A percentile compares a stretch with the other conserved stretches of the same genome.
Conservation (phyloP, 2,888 invertebrate genomes). For the Dysmachus trigonus region DNA sequence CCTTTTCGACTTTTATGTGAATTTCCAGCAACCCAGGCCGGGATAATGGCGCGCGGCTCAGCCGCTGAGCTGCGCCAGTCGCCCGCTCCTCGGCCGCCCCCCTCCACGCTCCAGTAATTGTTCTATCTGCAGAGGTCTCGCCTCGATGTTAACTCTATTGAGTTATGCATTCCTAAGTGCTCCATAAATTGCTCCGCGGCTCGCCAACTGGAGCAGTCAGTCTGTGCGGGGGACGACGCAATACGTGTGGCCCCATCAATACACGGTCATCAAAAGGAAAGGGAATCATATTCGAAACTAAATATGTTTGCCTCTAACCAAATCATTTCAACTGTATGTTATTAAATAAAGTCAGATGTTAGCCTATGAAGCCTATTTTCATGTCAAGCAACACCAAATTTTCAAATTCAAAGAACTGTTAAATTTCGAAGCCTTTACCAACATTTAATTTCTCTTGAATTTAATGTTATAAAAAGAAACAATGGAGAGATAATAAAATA, state of each 20-base stretch:
- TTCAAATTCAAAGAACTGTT: too few species aligned
- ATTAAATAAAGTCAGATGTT: too few species aligned
- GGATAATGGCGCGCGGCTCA: slow-evolving; percentile 18
- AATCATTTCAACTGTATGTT: not conserved
- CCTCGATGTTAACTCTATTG: slow-evolving; percentile 37
- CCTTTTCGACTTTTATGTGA: slow-evolving; percentile 41
- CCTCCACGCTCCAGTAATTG: not conserved
- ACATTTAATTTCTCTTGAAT: too few species aligned
- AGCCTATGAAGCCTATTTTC: too few species aligned
- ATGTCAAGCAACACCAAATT: too few species aligned
- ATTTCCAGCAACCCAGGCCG: not conserved
- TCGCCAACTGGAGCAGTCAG: not conserved
- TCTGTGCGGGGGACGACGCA: not conserved
- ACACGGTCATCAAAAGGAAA: not conserved
- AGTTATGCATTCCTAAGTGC: slow-evolving; percentile 39
- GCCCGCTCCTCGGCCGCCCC: not conserved
- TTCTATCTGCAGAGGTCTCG: slow-evolving; percentile 31
- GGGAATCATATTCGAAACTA: not conserved
- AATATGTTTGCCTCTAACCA: not conserved
- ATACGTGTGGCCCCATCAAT: slow-evolving; percentile 16
- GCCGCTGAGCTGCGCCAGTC: not conserved
- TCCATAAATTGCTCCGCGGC: slow-evolving; percentile 5
- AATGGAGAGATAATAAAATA: too few species aligned
- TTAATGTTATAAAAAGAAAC: too few species aligned
- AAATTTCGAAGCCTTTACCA: too few species aligned